A percentile compares a stretch with the other conserved stretches of the same genome.
phyloP scores from a whole-genome alignment of 2,888 invertebrate species.

The Eudasyphora cyanicolor region DNA sequence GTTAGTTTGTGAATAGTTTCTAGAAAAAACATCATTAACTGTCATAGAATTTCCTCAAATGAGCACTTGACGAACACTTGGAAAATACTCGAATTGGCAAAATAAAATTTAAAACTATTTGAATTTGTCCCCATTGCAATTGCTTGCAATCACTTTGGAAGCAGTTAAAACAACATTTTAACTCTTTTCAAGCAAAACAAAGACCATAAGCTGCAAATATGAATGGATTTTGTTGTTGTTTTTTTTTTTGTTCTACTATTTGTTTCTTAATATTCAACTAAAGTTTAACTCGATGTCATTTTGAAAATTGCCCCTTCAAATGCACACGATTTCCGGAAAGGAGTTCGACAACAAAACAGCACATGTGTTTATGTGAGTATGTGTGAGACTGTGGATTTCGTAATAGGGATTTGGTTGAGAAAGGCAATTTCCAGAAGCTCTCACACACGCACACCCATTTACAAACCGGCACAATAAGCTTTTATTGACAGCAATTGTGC shows the following conservation, averaged over 20 bases:
- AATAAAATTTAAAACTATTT: background rate
- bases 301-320: conserved; percentile 13
- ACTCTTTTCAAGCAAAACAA: background rate
- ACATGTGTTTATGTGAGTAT: background rate
- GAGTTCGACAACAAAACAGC: background rate
- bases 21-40: too few species aligned
- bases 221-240: background rate
- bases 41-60: too few species aligned
- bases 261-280: background rate
- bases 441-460: background rate
- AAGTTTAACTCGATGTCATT: background rate
- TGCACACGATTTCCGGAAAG: background rate
- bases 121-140: background rate
- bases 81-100: background rate
- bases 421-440: background rate
- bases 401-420: too few species aligned
- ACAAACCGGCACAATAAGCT: background rate
- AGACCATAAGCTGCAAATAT: background rate
- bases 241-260: background rate
- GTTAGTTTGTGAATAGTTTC: too few species aligned
- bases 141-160: background rate
- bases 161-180: background rate
- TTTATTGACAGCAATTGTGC: background rate
- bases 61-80: too few species aligned
- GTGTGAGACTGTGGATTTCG: too few species aligned